phyloP scores from a whole-genome alignment of 2,113 vertebrate genomes.

The Coptodon bakossiorum region DNA sequence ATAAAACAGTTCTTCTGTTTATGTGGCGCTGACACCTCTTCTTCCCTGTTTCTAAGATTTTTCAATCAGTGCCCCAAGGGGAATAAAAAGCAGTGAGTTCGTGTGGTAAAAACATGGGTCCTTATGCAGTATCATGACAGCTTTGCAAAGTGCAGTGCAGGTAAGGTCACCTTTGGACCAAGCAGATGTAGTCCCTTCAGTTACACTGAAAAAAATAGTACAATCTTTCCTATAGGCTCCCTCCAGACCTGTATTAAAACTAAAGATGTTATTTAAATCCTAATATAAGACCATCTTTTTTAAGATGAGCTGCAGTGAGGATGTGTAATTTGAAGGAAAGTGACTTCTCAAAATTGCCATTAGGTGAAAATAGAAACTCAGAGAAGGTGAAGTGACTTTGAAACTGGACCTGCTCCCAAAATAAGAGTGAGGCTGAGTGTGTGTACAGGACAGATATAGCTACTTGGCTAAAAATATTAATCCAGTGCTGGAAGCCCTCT shows the following conservation, averaged over 20 bases:
- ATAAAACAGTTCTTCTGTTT: background rate
- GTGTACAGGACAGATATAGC: background rate
- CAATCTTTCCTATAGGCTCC: background rate
- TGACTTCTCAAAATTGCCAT: background rate
- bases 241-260: background rate
- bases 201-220: background rate
- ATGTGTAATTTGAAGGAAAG: background rate
- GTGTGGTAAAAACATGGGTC: background rate
- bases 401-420: background rate
- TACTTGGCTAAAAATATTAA: conserved; percentile 13
- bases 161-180: background rate
- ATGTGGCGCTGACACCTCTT: background rate
- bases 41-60: background rate
- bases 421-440: background rate
- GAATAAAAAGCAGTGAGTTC: background rate
- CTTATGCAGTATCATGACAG: background rate
- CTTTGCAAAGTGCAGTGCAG: background rate
- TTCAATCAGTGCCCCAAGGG: background rate
- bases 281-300: background rate
- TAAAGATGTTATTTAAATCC: background rate
- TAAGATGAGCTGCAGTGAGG: background rate
- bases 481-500: background rate
- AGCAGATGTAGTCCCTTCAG: background rate
- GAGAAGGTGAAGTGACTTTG: background rate
- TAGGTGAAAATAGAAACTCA: background rate